A percentile compares a stretch with the other conserved stretches of the same genome.
Conservation (phyloP, 2,797 vertebrate species). For the Ataeniobius toweri region DNA sequence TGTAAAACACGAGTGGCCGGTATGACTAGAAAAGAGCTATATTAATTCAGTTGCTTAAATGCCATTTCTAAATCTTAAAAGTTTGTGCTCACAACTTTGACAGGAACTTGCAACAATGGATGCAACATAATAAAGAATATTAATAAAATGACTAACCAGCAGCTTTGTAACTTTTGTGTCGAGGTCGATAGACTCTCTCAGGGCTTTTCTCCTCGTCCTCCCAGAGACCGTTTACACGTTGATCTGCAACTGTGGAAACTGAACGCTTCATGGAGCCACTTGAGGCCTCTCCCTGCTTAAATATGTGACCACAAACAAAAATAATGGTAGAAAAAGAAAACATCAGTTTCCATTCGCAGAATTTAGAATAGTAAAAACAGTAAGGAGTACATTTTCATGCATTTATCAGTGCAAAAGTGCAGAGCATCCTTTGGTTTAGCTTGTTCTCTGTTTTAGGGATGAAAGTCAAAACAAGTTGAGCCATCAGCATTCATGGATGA, state of each 20-base stretch:
- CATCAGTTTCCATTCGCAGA: constrained; percentile 6
- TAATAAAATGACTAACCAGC: constrained; percentile 73
- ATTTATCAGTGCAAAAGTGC: constrained; percentile 35
- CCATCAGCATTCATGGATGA: constrained; percentile 53
- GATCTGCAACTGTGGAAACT: constrained; percentile 89
- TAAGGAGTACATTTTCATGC: constrained; percentile 33
- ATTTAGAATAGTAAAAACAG: constrained; percentile 8
- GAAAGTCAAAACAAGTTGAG: constrained; percentile 32
- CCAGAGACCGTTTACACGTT: constrained; percentile 90
- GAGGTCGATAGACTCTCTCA: constrained; percentile 91
- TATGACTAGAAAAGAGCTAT: too few relatives aligned
- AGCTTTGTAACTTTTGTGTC: constrained; percentile 93
- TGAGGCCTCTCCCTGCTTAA: constrained; percentile 83
- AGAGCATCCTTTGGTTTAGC: constrained; percentile 30
- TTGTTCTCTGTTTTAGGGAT: constrained; percentile 28
- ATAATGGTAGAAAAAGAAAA: constrained; percentile 22
- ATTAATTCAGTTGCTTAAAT: too few relatives aligned
- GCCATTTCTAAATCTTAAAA: neutral
- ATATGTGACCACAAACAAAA: constrained; percentile 32
- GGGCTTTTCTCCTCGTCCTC: constrained; percentile 93
- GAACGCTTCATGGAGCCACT: constrained; percentile 90
- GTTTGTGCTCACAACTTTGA: neutral
- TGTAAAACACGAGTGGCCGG: too few relatives aligned
- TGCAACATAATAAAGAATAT: neutral
- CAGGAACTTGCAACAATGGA: neutral